Evolutionary conservation across 2,797 vertebrate species (phyloP), one percentile per base, ranked within the genome.

Genomic region (Leptodactylus fallax): DNA sequence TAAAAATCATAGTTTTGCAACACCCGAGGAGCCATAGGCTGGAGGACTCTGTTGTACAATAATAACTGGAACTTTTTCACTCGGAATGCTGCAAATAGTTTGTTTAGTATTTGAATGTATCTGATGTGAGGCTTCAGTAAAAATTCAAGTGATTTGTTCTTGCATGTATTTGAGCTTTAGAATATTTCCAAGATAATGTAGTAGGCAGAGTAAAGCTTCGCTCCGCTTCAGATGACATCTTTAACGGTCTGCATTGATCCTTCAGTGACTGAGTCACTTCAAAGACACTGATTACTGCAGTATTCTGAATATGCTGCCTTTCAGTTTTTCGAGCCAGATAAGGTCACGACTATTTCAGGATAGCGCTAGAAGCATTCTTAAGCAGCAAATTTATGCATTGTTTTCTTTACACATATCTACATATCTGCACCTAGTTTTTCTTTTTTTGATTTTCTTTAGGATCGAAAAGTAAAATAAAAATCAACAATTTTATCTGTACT

Each of bases 301-400:
- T 19, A 47, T 85, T 25, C 55, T 51, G 1, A 85, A 85, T 85
- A 49, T 77, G 71, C 83, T 85, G 36, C 27, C 71, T 25, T 13
- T 85, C 58, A 61, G 7, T 63, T 85, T 85, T 36, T 36, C 23
- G 0, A 49, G 47, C 47, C 19, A 77, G 27, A 69, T 67, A 83
- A 60, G 83, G 83, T 85, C 83, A 85, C 0, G 16, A 53, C 45
- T 76, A 23, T 72, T 72, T 63, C 14, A 74, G 58, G 3, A 45
- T 27, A 49, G 19, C 23, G 72, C 58, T 23, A 27, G 83, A 65
- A 53, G 49, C 55, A 27, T 61, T 77, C 45, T 58, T 45, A 58
- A 23, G 55, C 36, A 85, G 36, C 7, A 65, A n/a, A 47, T 81
- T n/a, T 49, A 53, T 63, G 23, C 45, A 63, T 63, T 63, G 49